Evolutionary conservation across 2,113 vertebrate species (phyloP), one percentile per base, ranked within the genome.

Genomic region (Myotis davidii): DNA sequence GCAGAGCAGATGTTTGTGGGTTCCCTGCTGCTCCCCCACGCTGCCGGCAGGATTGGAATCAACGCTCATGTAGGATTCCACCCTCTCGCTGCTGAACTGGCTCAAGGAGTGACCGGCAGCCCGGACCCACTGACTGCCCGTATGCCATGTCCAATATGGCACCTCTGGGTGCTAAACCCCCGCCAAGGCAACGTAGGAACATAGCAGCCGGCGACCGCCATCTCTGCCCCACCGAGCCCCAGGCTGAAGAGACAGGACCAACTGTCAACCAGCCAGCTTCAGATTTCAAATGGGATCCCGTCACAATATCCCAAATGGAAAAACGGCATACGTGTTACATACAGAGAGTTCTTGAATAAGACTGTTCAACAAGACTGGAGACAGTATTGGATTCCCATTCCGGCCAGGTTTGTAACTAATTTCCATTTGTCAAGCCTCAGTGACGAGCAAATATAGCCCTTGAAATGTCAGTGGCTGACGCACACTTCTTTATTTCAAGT

Each of bases 381-480:
- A 88, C 48, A 25, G 67, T 90, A 96, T 92, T 94, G 82, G 88
- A 97, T 96, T 96, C 32, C 82, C 92, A 95, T 95, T 95, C 56
- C 69, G 29, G 70, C 64, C 88, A 96, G 83, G 42, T 90, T 91
- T 88, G 21, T 79, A 97, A 94, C 94, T 91, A 94, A 95, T 95
- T 93, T 92, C 88, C 88, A 90, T 95, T 92, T 92, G 85, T 69
- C 89, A 88, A 91, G 88, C 42, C 85, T 96, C 37, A 9, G 61
- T 52, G 95, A 54, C 90, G 86, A 93, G 88, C 77, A 92, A 92
- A 88, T 25, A 94, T 0, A 92, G 81, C 83, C 85, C 77, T 93
- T 88, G 90, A 95, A 93, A 96, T 96, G 84, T 94, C 87, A 96
- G 67, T 59, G 73, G 67, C 67, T 59, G 94, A 83, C 50, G 39